Conservation (phyloP, 2,113 vertebrate species). For the Anoplopoma fimbria region DNA sequence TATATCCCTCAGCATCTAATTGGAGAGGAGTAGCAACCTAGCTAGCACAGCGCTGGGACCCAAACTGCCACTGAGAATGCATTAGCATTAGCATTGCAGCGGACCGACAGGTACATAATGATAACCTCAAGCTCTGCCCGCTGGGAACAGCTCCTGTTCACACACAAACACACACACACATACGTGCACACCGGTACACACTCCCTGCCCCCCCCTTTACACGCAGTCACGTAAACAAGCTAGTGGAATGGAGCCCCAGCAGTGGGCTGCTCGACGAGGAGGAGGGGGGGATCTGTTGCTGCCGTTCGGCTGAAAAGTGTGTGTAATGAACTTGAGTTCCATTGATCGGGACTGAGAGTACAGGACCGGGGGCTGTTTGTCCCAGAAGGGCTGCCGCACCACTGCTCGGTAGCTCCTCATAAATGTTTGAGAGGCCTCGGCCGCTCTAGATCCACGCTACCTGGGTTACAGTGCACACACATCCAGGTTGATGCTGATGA, state of each 20-base stretch:
- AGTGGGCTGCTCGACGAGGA: slow-evolving; percentile 56
- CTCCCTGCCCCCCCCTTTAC: slow-evolving; percentile 45
- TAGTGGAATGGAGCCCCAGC: slow-evolving; percentile 65
- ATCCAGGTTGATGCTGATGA: slow-evolving; percentile 69
- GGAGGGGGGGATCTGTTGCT: slow-evolving; percentile 46
- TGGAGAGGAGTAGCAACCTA: slow-evolving; percentile 73
- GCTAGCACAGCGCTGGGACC: slow-evolving; percentile 69
- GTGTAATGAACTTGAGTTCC: slow-evolving; percentile 84
- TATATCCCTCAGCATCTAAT: slow-evolving; percentile 75
- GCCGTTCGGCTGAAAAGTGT: slow-evolving; percentile 73
- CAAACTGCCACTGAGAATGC: slow-evolving; percentile 73
- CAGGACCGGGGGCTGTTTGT: slow-evolving; percentile 83
- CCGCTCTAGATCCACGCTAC: slow-evolving; percentile 61
- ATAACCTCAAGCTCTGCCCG: slow-evolving; percentile 79
- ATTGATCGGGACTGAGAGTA: slow-evolving; percentile 83
- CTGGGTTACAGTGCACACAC: slow-evolving; percentile 68
- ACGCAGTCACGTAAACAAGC: slow-evolving; percentile 77
- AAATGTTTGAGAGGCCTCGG: slow-evolving; percentile 83
- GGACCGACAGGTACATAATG: slow-evolving; percentile 77
- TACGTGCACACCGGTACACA: slow-evolving; percentile 25
- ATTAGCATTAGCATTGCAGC: slow-evolving; percentile 80
- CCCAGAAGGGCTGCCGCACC: slow-evolving; percentile 75
- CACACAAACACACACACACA: slow-evolving; percentile 29
- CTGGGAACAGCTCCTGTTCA: slow-evolving; percentile 61
- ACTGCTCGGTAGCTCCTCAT: slow-evolving; percentile 80